Conservation (phyloP, 2,797 vertebrate species). For the Gobio occitaniae region DNA sequence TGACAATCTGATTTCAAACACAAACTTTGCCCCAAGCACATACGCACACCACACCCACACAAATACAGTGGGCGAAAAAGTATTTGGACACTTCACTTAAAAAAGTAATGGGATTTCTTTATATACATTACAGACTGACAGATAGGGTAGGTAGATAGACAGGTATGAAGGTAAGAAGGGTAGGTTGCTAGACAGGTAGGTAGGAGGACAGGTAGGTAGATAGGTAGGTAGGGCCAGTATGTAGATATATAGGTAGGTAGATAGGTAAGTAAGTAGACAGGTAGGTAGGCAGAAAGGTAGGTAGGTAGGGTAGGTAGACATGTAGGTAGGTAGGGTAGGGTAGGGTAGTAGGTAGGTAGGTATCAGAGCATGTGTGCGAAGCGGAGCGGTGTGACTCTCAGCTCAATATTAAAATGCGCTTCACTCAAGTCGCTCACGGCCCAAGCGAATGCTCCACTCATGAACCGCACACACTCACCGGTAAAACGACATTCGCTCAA, state of each 20-base stretch:
- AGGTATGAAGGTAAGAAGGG: background rate
- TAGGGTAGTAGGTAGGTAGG: background rate
- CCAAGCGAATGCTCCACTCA: no score
- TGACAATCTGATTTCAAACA: constrained; percentile 41
- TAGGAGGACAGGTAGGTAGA: background rate
- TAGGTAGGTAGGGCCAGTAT: background rate
- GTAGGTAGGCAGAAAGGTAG: background rate
- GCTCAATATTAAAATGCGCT: no score
- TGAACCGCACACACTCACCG: no score
- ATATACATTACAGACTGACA: background rate
- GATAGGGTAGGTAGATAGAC: background rate
- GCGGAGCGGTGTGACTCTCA: no score
- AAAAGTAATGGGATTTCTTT: background rate
- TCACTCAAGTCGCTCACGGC: no score
- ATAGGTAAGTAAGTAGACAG: background rate
- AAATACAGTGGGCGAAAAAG: constrained; percentile 29
- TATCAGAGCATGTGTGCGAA: background rate
- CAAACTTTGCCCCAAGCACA: constrained; percentile 27
- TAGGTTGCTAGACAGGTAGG: background rate
- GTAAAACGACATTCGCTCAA: no score
- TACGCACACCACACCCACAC: constrained; percentile 20
- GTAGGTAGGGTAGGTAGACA: background rate
- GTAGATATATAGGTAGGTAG: background rate
- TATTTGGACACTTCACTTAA: constrained; percentile 23
- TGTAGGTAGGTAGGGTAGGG: no score